Base-by-base conservation (phyloP, 2,113 vertebrate species). In the Mystacornis crossleyi region DNA sequence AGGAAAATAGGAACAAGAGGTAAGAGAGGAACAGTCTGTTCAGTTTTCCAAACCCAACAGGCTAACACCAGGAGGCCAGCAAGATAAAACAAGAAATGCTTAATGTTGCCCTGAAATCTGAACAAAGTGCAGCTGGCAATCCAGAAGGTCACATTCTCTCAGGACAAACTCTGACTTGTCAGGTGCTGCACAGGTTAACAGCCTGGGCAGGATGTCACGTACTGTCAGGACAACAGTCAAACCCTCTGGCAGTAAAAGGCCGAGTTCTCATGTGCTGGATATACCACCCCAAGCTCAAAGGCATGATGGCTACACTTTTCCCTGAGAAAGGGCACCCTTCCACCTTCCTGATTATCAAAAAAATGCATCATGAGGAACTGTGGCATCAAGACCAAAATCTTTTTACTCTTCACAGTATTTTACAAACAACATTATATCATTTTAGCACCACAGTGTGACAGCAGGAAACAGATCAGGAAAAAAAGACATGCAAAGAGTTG, bases 401-500 rank as follows among this genome's bases (percentile, higher is more conserved):
- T 61, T 31, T 36, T 45, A 47, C 45, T 87, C 42, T 47, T 86
- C 54, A 57, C 18, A 80, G 31, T 18, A 34, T 20, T 71, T 79
- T 72, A 79, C 24, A 93, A 67, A 66, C 53, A 2, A 50, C 25
- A n/a, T 53, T 19, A 18, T 0, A 2, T 64, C 0, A 0, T 19
- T 86, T 57, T 57, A 81, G 53, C 34, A 40, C 12, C 33, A 71
- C 36, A 67, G 25, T 38, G 14, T 1, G 3, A 58, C 6, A 54
- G 33, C 34, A 64, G 57, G 43, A 64, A 89, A 55, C 9, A 42
- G 9, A 26, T 43, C 40, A 47, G 40, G 28, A 71, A 82, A 55
- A 33, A 1, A 81, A 85, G 34, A 69, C 16, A 18, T 34, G 15
- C 4, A 21, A 53, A 61, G 34, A 53, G 12, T 3, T 74, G 36